Percentiles rank a stretch among this genome's conserved stretches.
Evolutionary conservation across 2,797 vertebrate genomes (phyloP).

Genomic region (Australoheros facetus): DNA sequence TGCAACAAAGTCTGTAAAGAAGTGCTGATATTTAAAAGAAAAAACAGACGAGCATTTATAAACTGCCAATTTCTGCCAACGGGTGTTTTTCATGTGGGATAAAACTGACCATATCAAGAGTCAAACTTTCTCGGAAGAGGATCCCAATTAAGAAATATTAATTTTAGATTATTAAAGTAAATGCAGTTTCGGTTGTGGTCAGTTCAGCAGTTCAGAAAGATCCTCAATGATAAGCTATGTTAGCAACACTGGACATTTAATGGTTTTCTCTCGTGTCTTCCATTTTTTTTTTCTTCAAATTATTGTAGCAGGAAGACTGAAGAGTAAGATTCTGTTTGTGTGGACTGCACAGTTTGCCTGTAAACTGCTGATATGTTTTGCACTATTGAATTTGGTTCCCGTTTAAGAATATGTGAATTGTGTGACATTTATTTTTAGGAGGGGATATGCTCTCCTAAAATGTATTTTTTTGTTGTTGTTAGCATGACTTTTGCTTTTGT

Average conservation of each 20-base stretch:
- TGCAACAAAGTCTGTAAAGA: background rate
- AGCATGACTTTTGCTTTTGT: constrained; percentile 8
- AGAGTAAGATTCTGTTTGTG: constrained; percentile 61
- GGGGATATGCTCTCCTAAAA: background rate
- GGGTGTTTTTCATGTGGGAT: too few relatives aligned
- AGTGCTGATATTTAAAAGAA: constrained; percentile 7
- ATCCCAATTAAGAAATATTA: fast-evolving
- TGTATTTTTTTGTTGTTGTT: constrained; percentile 19
- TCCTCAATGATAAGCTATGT: background rate
- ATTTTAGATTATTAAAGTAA: background rate
- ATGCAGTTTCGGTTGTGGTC: background rate
- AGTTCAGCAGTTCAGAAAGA: background rate
- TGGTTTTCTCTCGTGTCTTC: constrained; percentile 43
- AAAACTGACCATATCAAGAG: too few relatives aligned
- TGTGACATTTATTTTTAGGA: constrained; percentile 30
- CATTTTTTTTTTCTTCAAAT: constrained; percentile 29
- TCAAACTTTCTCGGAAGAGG: background rate
- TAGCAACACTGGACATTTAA: background rate
- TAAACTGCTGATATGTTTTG: constrained; percentile 51
- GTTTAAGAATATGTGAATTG: constrained; percentile 4
- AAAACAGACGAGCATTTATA: constrained; percentile 7
- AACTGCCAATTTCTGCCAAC: background rate
- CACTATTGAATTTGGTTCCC: constrained; percentile 46
- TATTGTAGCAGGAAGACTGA: constrained; percentile 41
- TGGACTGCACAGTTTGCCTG: constrained; percentile 35